Evolutionary conservation across 1,140 invertebrate species (phyloP), one percentile per base, ranked within the genome.

Genomic region (Carposina sasakii): DNA sequence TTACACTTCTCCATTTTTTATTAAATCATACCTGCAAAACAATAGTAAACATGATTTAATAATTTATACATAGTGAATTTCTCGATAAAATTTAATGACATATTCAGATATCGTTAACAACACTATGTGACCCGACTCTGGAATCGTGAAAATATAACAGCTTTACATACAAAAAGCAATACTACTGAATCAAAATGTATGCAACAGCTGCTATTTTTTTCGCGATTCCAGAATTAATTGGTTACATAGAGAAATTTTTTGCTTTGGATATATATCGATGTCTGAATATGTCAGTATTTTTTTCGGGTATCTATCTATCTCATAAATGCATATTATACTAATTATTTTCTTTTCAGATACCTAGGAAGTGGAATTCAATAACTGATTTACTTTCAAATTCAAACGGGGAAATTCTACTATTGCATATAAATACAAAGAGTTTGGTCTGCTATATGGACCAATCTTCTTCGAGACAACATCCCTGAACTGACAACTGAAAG

Each of bases 1-100:
- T 42, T 42, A 42, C 24, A 42, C 24, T 23, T 23, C 21, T 42
- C 40, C 40, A 42, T 42, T 42, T 42, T 42, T 42, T 24, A 42
- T 28, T 28, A 42, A 23, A 42, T 42, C 40, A 42, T 42, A 42
- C 40, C 40, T 42, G 40, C 40, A 42, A 42, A 42, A 42, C 24
- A 24, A 24, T 42, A 42, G 36, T 39, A 42, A 28, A 42, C 40
- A 42, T 42, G 40, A 24, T 24, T 42, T 42, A 28, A 23, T 28
- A 42, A 42, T 42, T 42, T 24, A 42, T 42, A 24, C 24, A 42
- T 28, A 42, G 40, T 42, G 24, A 28, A 28, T 42, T 24, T 24
- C 21, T 42, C 24, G 21, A 42, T 42, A 42, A 24, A 42, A 42
- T 39, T 39, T 39, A 39, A 39, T 39, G 36, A 39, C 36, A 39